phyloP scores from a whole-genome alignment of 2,113 vertebrate species.

The Rhinolophus ferrumequinum region DNA sequence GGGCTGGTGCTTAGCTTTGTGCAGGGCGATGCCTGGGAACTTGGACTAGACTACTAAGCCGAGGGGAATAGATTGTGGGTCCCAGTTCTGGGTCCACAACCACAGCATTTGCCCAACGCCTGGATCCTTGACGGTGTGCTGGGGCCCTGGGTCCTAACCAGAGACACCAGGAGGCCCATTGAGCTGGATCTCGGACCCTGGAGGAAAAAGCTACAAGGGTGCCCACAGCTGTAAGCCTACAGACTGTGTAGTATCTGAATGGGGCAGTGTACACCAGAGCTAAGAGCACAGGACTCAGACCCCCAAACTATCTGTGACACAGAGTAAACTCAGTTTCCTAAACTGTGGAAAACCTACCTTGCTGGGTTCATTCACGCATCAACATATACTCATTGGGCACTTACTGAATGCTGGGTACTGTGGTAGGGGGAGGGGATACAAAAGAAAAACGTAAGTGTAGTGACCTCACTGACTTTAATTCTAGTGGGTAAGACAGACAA shows the following conservation, averaged over 20 bases:
- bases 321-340: background rate
- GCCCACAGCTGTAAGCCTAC: background rate
- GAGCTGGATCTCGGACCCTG: background rate
- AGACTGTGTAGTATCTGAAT: background rate
- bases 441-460: background rate
- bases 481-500: background rate
- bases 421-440: background rate
- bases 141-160: background rate
- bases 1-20: background rate
- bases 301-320: background rate
- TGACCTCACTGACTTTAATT: conserved; percentile 3
- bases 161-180: background rate
- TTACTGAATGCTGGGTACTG: background rate
- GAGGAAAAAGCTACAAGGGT: background rate
- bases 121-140: background rate
- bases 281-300: background rate
- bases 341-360: background rate
- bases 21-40: background rate
- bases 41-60: background rate
- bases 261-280: background rate
- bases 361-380: background rate
- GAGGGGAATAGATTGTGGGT: background rate
- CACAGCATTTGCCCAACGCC: background rate
- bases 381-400: background rate
- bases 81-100: background rate